Evolutionary conservation across 2,797 vertebrate genomes (phyloP), one percentile per base, ranked within the genome.

Genomic region (Margarornis squamiger): DNA sequence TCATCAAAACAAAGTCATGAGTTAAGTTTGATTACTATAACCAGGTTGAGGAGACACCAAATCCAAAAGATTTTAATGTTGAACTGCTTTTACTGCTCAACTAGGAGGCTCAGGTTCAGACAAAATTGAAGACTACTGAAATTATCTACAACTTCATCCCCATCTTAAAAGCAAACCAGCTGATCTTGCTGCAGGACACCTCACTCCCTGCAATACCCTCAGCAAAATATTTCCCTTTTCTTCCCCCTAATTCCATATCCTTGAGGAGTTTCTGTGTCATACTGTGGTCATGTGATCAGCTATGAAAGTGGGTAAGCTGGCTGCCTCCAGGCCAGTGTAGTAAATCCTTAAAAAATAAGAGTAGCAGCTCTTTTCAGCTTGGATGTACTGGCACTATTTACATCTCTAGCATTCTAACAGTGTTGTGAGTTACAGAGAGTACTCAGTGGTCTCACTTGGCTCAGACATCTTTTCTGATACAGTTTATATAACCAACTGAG

Each of bases 241-340:
- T 14, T n/a, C 7, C 17, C 41, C 34, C 10, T 29, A 68, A 46
- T 9, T 81, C 78, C 39, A 65, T 23, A 59, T 18, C 22, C n/a
- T 15, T 9, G 24, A 57, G 32, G 32, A 16, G 36, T 41, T 59
- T 9, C 57, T 46, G 16, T 57, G 57, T 18, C 2, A 2, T 29
- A 6, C 15, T 15, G 24, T 1, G 1, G 32, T 12, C 12, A 1
- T 0, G 1, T 15, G n/a, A 7, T 67, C 36, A 59, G 61, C 55
- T 30, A 5, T 12, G 8, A 46, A 70, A 80, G n/a, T 5, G n/a
- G 5, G 43, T 29, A 26, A 23, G 9, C 26, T 66, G 21, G 21
- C 14, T 62, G 84, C 55, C 63, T 29, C 8, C 58, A 57, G 34
- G 11, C 70, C 20, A 23, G 38, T 0, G 1, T 7, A 81, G 48